Conservation (phyloP, 2,113 vertebrate genomes). For the Urocolius indicus region DNA sequence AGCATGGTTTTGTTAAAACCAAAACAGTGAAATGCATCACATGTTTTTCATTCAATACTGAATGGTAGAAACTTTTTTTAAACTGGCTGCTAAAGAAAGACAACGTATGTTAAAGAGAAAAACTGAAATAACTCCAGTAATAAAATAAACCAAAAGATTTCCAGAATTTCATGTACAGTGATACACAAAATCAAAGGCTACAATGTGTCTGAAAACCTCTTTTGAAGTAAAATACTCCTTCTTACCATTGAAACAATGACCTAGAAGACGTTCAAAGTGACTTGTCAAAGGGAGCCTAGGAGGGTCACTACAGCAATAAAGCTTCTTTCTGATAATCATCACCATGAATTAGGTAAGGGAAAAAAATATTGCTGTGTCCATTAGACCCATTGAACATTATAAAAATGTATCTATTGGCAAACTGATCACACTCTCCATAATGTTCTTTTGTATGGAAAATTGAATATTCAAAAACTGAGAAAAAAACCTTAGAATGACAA, state of each 20-base stretch:
- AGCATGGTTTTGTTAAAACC: not conserved
- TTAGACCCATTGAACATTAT: not conserved
- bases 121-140: not conserved
- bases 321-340: not conserved
- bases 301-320: not conserved
- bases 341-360: not conserved
- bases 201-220: not conserved
- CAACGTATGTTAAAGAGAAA: not conserved
- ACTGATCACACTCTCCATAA: not conserved
- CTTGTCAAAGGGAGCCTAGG: not conserved
- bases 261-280: not conserved
- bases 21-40: not conserved
- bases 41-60: not conserved
- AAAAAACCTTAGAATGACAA: not conserved
- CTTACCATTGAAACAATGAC: not conserved
- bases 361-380: not conserved
- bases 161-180: not conserved
- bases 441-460: not conserved
- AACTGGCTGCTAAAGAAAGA: not conserved
- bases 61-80: not conserved
- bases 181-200: not conserved
- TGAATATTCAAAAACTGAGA: not conserved
- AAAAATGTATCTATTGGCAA: not conserved
- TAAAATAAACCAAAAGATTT: rapidly evolving
- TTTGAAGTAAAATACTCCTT: not conserved